A percentile compares a stretch with the other conserved stretches of the same genome.
These are phyloP conservation scores for Chloromyia formosa DNA, from an alignment of 2,888 invertebrate genomes.

Conservation along the genomic window DNA sequence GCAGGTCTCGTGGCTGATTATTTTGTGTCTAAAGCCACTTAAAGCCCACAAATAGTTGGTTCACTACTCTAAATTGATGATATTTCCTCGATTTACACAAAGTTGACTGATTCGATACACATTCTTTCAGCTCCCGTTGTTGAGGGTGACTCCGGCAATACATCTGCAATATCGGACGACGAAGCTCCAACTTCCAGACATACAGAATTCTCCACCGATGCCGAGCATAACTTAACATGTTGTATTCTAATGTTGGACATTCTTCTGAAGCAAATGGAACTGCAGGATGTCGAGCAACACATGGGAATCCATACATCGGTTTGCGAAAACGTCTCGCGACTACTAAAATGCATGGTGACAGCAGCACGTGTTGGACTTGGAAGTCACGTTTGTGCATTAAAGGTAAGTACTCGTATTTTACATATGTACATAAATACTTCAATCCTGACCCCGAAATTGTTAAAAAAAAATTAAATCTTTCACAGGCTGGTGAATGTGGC, in stretches of 20 bases:
- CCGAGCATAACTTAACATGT: conserved; percentile 86
- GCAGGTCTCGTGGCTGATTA: no score
- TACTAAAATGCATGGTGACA: conserved; percentile 79
- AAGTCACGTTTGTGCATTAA: conserved; percentile 69
- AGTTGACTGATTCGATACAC: conserved; percentile 5
- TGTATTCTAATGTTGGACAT: conserved; percentile 97
- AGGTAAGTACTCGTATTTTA: conserved; percentile 56
- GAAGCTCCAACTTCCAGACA: conserved; percentile 70
- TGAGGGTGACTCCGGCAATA: conserved; percentile 74
- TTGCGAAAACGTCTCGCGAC: conserved; percentile 76
- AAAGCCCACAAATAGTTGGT: no score
- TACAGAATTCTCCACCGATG: conserved; percentile 75
- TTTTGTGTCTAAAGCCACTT: background rate
- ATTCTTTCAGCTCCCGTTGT: conserved; percentile 69
- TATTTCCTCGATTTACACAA: background rate
- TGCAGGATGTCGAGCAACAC: conserved; percentile 84
- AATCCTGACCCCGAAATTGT: background rate
- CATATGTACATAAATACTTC: background rate
- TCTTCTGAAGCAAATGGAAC: conserved; percentile 90
- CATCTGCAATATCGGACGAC: conserved; percentile 76
- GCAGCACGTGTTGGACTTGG: conserved; percentile 76
- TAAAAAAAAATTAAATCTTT: background rate
- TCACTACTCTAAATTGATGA: no score
- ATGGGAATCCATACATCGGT: conserved; percentile 80
- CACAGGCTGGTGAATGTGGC: conserved; percentile 75